Conservation (phyloP, 2,888 invertebrate genomes). For the Aplocera efformata region DNA sequence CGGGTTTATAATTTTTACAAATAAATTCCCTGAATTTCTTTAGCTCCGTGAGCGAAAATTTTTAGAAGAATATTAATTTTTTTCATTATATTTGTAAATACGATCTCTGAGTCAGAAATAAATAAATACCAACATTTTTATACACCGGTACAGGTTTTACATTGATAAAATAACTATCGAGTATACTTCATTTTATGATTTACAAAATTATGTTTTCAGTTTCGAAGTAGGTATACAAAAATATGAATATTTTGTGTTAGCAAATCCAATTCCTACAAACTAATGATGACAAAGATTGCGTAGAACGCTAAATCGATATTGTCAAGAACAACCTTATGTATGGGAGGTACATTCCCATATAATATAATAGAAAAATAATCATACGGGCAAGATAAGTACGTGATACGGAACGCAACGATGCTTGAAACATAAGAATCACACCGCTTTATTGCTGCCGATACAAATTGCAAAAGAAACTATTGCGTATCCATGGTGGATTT, state of each 20-base stretch:
- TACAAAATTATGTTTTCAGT: no score
- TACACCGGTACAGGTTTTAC: no score
- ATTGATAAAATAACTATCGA: no score
- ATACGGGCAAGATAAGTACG: slow-evolving; percentile 11
- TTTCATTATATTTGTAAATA: slow-evolving; percentile 3
- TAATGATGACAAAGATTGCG: slow-evolving; percentile 1
- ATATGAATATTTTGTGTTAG: not conserved
- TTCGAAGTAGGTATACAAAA: not conserved
- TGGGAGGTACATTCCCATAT: not conserved
- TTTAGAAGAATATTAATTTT: slow-evolving; percentile 1
- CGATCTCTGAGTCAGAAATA: slow-evolving; percentile 1
- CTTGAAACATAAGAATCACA: slow-evolving; percentile 6
- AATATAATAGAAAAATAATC: slow-evolving; percentile 1
- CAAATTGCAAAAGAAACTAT: no score
- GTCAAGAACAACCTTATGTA: slow-evolving; percentile 4
- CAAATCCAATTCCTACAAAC: slow-evolving; percentile 1
- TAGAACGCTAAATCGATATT: slow-evolving; percentile 1
- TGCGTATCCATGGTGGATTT: no score
- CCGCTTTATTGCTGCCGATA: not conserved
- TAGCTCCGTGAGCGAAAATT: slow-evolving; percentile 10
- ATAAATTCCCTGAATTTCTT: slow-evolving; percentile 12
- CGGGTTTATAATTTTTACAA: slow-evolving; percentile 2
- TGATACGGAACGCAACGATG: slow-evolving; percentile 4
- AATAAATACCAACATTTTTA: not conserved
- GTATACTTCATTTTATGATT: no score